Base-by-base conservation (phyloP, 2,888 invertebrate species). In the Polyommatus iphigenia region DNA sequence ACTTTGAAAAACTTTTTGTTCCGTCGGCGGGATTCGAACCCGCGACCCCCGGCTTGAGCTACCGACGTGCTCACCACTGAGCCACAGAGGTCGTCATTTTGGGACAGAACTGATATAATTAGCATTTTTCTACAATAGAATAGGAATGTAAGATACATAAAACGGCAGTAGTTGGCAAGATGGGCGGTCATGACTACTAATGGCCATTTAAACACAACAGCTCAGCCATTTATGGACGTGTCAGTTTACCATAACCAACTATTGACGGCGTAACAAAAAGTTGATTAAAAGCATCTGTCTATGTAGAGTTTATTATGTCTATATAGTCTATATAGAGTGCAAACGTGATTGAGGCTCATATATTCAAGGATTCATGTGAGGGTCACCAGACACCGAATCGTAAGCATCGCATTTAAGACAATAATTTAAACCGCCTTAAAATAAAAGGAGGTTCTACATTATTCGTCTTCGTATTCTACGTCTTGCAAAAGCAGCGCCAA, bases 111-210 rank as follows among this genome's bases (percentile, higher is more conserved):
- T 54, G 59, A 59, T 59, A n/a, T 8, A 59, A 20, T 59, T 20
- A 20, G 59, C 59, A 59, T 54, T 59, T 59, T 59, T 59, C 59
- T 59, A 20, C 59, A 59, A 59, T 59, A 59, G 59, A 59, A 59
- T 20, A 59, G 15, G 59, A 59, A 59, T 20, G 7, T 59, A 59
- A 59, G n/a, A 59, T 20, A 54, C 50, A 54, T 54, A 54, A 54
- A 67, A 67, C 13, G 67, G 6, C 15, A 24, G 8, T 29, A 67
- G 15, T 67, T 67, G 67, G 24, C 67, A 67, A 67, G 29, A 29
- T 29, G 29, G n/a, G 20, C 15, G 4, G 13, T 29, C 24, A n/a
- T 24, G n/a, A n/a, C n/a, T 62, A n/a, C 20, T 62, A 20, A 62
- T 20, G 10, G 59, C 20, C 20, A 3, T 62, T 62, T 24, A 62